A percentile compares a stretch with the other conserved stretches of the same genome.
Conservation (phyloP, 2,797 vertebrate genomes). For the Poeciliopsis turneri region DNA sequence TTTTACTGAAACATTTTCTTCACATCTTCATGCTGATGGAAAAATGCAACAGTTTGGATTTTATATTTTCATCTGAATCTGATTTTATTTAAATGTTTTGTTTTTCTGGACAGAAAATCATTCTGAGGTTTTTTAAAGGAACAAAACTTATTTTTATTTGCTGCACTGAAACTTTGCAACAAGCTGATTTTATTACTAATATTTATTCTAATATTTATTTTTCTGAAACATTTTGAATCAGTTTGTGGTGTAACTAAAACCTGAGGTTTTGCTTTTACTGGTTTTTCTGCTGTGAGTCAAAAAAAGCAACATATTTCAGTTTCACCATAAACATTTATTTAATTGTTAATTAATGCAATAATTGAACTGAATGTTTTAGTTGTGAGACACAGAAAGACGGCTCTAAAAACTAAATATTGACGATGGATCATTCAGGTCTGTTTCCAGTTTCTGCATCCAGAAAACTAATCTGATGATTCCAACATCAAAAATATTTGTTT, state of each 20-base stretch:
- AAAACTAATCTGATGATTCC: background rate
- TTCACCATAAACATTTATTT: background rate
- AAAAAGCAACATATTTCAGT: background rate
- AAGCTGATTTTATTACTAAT: background rate
- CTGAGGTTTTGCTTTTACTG: conserved; percentile 26
- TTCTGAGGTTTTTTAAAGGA: conserved; percentile 17
- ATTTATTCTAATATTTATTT: conserved; percentile 16
- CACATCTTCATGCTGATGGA: background rate
- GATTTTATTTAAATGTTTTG: background rate
- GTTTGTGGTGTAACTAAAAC: conserved; percentile 48
- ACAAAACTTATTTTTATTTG: conserved; percentile 33
- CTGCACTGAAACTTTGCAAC: conserved; percentile 45
- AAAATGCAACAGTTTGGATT: background rate
- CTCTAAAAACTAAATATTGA: background rate
- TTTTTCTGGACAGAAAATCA: background rate
- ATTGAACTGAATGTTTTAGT: background rate
- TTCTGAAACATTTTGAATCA: conserved; percentile 34
- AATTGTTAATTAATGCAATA: too few relatives aligned
- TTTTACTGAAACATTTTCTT: background rate
- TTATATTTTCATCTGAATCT: background rate
- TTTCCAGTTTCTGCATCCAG: background rate
- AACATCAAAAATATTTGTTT: background rate
- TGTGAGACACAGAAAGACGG: background rate
- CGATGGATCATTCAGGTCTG: background rate
- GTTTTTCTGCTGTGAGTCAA: background rate